Percentiles rank a stretch among this genome's conserved stretches.
phyloP scores from a whole-genome alignment of 2,888 invertebrate genomes.

The Drosophila anceps region DNA sequence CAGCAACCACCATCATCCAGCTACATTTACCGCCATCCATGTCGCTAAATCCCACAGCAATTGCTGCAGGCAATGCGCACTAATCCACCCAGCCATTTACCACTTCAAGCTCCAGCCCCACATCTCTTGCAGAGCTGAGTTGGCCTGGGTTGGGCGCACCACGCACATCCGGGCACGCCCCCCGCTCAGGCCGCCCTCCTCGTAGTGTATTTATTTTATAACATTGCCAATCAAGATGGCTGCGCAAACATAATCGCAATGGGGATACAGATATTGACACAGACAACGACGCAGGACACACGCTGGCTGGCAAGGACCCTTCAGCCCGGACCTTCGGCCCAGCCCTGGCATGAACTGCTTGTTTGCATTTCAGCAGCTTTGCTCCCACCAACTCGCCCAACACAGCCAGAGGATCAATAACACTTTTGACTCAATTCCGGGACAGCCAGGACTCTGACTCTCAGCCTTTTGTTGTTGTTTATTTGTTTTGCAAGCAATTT shows the following conservation, averaged over 20 bases:
- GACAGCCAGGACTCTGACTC: constrained; percentile 33
- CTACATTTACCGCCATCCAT: constrained; percentile 58
- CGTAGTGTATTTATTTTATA: constrained; percentile 85
- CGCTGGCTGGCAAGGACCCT: constrained; percentile 35
- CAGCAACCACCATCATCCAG: constrained; percentile 41
- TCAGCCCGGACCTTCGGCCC: constrained; percentile 30
- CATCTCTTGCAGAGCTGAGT: background rate
- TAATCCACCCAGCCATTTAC: constrained; percentile 67
- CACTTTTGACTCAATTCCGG: constrained; percentile 77
- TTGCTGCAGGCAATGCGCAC: constrained; percentile 74
- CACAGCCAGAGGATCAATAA: constrained; percentile 80
- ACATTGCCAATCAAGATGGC: constrained; percentile 86
- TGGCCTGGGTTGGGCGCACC: constrained; percentile 38
- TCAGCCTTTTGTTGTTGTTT: constrained; percentile 69
- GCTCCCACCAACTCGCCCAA: constrained; percentile 13
- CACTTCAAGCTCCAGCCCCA: constrained; percentile 33
- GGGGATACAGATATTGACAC: constrained; percentile 60
- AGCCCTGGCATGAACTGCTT: constrained; percentile 48
- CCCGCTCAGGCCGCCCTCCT: constrained; percentile 38
- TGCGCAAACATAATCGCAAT: constrained; percentile 85
- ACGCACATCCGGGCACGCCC: constrained; percentile 64
- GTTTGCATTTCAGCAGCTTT: constrained; percentile 71
- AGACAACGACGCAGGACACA: constrained; percentile 20
- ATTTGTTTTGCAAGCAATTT: constrained; percentile 81
- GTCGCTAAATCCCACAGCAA: constrained; percentile 77